phyloP scores from a whole-genome alignment of 2,113 vertebrate genomes.

The Promerops cafer region DNA sequence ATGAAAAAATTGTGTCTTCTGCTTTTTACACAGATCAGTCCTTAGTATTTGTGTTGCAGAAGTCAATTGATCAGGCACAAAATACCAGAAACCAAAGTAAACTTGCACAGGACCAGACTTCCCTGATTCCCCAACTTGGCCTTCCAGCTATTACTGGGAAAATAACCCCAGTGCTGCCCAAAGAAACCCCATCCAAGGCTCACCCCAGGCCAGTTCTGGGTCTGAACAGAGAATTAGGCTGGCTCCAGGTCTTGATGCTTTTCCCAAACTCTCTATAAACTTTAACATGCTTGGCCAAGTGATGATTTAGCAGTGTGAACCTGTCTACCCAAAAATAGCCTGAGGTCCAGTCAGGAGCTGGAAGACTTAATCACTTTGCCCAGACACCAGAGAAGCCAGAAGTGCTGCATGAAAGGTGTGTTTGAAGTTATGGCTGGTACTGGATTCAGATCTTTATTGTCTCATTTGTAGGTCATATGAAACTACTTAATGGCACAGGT shows the following conservation, averaged over 20 bases:
- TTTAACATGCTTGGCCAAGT: not conserved
- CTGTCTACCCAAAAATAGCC: not conserved
- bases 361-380: not conserved
- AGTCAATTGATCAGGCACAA: not conserved
- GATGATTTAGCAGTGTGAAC: not conserved
- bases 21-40: not conserved
- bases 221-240: not conserved
- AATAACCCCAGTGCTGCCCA: not conserved
- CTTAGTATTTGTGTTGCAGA: not conserved
- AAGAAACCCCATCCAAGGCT: not conserved
- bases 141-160: not conserved
- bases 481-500: slow-evolving; percentile 21
- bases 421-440: not conserved
- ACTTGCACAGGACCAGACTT: not conserved
- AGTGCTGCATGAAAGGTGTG: not conserved
- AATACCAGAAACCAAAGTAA: not conserved
- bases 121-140: accelerated
- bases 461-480: slow-evolving; percentile 30
- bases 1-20: not conserved
- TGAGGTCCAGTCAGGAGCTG: not conserved
- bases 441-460: not conserved
- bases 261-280: not conserved
- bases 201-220: not conserved
- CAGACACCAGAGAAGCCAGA: not conserved
- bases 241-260: not conserved